Conservation (phyloP, 1,140 invertebrate genomes). For the Galleria mellonella region DNA sequence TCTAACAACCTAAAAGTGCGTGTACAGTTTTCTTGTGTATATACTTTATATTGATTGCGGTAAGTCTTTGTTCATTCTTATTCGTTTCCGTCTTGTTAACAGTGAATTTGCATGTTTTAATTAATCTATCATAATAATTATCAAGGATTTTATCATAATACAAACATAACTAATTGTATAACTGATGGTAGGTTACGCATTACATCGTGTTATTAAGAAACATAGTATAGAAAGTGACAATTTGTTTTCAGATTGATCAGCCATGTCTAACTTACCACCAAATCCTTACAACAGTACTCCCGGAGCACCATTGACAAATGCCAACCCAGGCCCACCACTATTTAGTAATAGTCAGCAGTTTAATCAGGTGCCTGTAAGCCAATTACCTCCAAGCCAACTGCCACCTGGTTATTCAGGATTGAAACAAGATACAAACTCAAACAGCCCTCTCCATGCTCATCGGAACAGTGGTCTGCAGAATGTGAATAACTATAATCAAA, state of each 20-base stretch:
- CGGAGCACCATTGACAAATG: conserved; percentile 28
- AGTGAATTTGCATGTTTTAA: conserved; percentile 67
- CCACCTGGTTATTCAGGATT: conserved; percentile 31
- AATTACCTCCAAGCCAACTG: conserved; percentile 27
- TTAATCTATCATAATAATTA: conserved; percentile 41
- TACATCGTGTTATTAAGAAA: no score
- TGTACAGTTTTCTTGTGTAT: conserved; percentile 41
- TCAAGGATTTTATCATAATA: conserved; percentile 45
- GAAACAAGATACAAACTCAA: conserved; percentile 61
- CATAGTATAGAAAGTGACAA: neutral
- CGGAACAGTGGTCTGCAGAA: conserved; percentile 25
- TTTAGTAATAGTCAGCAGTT: conserved; percentile 33
- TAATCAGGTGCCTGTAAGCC: conserved; percentile 22
- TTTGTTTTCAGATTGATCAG: conserved; percentile 58
- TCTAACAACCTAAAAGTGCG: conserved; percentile 42
- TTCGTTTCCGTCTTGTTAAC: conserved; percentile 48
- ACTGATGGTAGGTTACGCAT: no score
- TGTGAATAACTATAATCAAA: conserved; percentile 48
- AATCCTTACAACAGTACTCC: conserved; percentile 49
- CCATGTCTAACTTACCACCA: conserved; percentile 61
- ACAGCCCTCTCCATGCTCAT: conserved; percentile 36
- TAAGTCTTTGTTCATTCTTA: conserved; percentile 36
- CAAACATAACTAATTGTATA: conserved; percentile 23
- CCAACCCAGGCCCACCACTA: conserved; percentile 26
- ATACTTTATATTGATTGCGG: conserved; percentile 29